Base-by-base conservation (phyloP, 1,140 invertebrate genomes). In the Calliphora vicina region DNA sequence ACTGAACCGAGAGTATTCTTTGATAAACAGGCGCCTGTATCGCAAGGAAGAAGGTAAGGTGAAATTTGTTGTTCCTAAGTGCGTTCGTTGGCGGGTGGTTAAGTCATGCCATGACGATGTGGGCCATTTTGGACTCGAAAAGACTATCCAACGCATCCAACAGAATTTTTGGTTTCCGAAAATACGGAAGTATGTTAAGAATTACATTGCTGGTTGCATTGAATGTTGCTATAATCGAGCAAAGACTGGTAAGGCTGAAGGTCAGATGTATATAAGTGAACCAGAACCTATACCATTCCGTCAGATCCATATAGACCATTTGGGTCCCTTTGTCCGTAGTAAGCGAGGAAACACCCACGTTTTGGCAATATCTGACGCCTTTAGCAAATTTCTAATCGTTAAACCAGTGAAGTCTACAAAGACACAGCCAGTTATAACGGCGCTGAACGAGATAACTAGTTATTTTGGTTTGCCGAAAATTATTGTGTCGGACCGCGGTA, bases 361-460 rank as follows among this genome's bases (percentile, higher is more conserved):
- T 1, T 90, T 92, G 81, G 90, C 90, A 0, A 80, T 92, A 1
- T 91, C 90, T 80, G 84, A 90, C 82, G 86, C 89, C 71, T 89
- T 89, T 27, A 85, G 67, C 35, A 84, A 84, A 57, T 84, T 83
- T 78, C 1, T 82, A 13, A 83, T 83, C 1, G 82, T 80, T 26
- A 83, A 83, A 71, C 13, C 84, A 15, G 82, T 83, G 10, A 71
- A 71, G 5, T 83, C 76, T n/a, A 86, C 86, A 3, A 84, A 81
- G 50, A 83, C 85, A 20, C 84, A 84, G 42, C 82, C 87, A 6
- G 83, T 87, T 26, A 86, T 90, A 25, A 85, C 85, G 4, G 78
- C 85, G 9, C 83, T 88, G 5, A 84, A 82, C 81, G 45, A 84
- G 10, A 67, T 82, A n/a, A 61, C 72, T 10, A 15, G 17, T 42